Evolutionary conservation across 92 coral and sea anemone genomes (phyloP), one percentile per base, ranked within the genome.

Genomic region (Parazoanthus atlanticus): DNA sequence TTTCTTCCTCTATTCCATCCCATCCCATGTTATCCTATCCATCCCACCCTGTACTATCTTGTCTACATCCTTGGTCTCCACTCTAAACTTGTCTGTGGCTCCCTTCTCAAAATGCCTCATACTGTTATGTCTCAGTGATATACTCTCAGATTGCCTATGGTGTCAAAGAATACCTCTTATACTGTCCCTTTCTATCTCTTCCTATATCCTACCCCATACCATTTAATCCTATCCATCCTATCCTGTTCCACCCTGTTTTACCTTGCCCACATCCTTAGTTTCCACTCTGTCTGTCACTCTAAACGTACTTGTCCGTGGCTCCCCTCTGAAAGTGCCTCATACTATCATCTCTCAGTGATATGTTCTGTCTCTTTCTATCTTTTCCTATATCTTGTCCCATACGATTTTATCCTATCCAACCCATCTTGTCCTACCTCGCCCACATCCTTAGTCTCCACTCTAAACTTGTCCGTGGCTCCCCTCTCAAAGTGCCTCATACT

Each of bases 181-280:
- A n/a, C n/a, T 13, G 94, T 46, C 99, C 98, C 65, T 91, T 19
- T 56, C 1, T 13, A 56, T 19, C 21, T 56, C 65, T 56, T 56
- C 65, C 65, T 19, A 56, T 16, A 19, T 15, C 65, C 21, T 1
- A 56, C 17, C 10, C 8, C 26, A 61, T 61, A n/a, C 69, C 69
- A 61, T 25, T 19, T 61, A 17, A 19, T 6, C 25, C 54, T 15
- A 15, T 11, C 16, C 19, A 32, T 16, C 34, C 41, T 6, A 3
- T 33, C 5, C 25, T 28, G 79, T 19, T 88, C 34, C 65, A 56
- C 21, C 10, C 23, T 56, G 21, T 56, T 13, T 16, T 64, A 97
- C 99, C 99, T 89, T 87, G 72, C 99, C 99, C 61, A 97, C 78
- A 79, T 97, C 98, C 9, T 89, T 92, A 26, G 94, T 90, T 33